These are phyloP conservation scores for Pipistrellus kuhlii DNA, from an alignment of 2,797 vertebrate species.

Conservation along the genomic window DNA sequence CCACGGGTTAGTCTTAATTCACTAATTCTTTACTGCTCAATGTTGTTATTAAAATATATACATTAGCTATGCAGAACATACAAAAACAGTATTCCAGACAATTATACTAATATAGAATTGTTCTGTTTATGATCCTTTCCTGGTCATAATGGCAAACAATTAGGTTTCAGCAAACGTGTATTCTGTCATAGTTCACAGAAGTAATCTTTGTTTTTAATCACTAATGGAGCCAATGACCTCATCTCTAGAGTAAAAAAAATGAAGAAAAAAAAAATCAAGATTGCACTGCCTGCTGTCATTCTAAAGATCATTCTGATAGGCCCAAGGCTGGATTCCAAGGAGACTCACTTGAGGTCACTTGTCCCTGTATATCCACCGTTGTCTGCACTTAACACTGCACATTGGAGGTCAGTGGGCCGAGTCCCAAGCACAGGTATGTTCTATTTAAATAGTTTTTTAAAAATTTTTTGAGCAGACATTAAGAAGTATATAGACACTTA, in stretches of 20 bases:
- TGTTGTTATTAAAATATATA: neutral
- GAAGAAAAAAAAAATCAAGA: neutral
- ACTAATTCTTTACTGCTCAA: neutral
- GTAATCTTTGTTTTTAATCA: neutral
- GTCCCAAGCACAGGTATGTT: neutral
- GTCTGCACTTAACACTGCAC: neutral
- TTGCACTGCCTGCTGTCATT: slow-evolving; percentile 9
- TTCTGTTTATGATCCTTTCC: neutral
- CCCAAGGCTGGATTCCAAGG: neutral
- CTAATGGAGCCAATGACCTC: neutral
- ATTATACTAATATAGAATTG: neutral
- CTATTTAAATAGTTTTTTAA: neutral
- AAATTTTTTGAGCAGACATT: neutral
- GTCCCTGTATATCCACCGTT: neutral
- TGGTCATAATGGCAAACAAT: neutral
- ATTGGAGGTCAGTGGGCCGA: neutral
- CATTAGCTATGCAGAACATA: neutral
- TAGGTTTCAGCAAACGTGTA: neutral
- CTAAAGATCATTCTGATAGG: neutral
- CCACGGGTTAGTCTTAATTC: neutral
- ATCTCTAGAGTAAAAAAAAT: neutral
- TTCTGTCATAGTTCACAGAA: neutral
- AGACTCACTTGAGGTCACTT: neutral
- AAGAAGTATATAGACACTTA: neutral
- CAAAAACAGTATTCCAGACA: neutral